Percentiles rank a stretch among this genome's conserved stretches.
Evolutionary conservation across 2,797 vertebrate species (phyloP).

Genomic region (Anabacerthia variegaticeps): DNA sequence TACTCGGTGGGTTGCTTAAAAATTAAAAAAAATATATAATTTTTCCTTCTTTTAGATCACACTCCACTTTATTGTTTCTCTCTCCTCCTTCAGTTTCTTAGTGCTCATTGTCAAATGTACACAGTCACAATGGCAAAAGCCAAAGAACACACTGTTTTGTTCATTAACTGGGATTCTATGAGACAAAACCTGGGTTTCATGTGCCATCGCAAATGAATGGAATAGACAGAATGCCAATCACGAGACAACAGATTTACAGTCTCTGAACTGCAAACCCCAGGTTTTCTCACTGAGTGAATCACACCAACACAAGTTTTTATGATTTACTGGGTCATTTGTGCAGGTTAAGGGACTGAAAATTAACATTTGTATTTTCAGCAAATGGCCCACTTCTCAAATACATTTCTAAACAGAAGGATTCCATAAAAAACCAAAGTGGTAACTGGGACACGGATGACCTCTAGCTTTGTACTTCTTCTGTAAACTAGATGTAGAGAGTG

Average conservation of each 20-base stretch:
- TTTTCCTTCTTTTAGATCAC: background rate
- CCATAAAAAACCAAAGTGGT: background rate
- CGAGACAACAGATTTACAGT: slow-evolving; percentile 16
- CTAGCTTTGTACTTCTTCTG: background rate
- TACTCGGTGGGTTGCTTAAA: slow-evolving; percentile 95
- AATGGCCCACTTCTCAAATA: background rate
- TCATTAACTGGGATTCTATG: background rate
- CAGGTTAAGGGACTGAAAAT: slow-evolving; percentile 4
- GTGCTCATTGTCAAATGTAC: background rate
- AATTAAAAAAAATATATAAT: slow-evolving; percentile 12
- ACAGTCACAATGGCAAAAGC: background rate
- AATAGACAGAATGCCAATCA: slow-evolving; percentile 27
- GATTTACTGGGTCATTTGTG: background rate
- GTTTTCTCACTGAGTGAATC: slow-evolving; percentile 29
- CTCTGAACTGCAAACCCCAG: slow-evolving; percentile 17
- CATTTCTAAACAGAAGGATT: background rate
- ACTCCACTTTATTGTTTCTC: background rate
- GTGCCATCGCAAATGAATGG: background rate
- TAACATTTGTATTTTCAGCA: background rate
- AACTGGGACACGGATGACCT: background rate
- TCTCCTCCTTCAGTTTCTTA: background rate
- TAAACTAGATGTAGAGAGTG: background rate
- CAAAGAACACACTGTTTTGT: background rate
- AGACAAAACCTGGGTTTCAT: background rate
- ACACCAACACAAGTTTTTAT: background rate